Evolutionary conservation across 2,797 vertebrate species (phyloP), one percentile per base, ranked within the genome.

Genomic region (Sorex maritimensis): DNA sequence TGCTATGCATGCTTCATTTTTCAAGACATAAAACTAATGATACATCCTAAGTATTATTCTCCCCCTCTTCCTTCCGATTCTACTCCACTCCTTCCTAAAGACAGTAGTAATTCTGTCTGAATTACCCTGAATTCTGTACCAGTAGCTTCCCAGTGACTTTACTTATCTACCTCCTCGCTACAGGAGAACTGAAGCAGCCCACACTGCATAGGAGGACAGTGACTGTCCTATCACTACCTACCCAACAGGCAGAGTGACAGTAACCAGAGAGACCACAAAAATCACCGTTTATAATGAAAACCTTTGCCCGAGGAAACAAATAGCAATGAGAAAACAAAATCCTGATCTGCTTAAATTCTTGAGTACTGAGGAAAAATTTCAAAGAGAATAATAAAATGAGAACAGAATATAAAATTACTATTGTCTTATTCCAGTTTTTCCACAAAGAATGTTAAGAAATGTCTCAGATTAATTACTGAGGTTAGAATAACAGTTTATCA

Each of bases 401-500:
- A 84, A 17, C 30, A 26, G 86, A 92, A 88, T 65, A 82, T 28
- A 84, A 90, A 63, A 55, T 26, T 13, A 81, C n/a, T 28, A n/a
- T 19, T 74, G 17, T 0, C 61, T 30, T 68, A 2, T 52, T 63
- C 93, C 24, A 75, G 6, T 41, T 90, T 81, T 86, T 71, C 14
- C n/a, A 49, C 49, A 44, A 4, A 86, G 17, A 61, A 61, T 61
- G 73, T 84, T 93, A 86, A 74, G 38, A 24, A 78, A 80, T 74
- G 10, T 73, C 72, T 81, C 38, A 49, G 23, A 24, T 23, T 81
- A 71, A 72, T 38, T 81, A 81, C 38, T 87, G 28, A 88, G 28
- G 38, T 58, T 86, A 89, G 90, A 88, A 94, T 63, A 41, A 78
- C 88, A 26, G 81, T 34, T 44, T 69, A 83, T 58, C n/a, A 69